Conservation (phyloP, 2,113 vertebrate genomes). For the Marcusenius ussheri region DNA sequence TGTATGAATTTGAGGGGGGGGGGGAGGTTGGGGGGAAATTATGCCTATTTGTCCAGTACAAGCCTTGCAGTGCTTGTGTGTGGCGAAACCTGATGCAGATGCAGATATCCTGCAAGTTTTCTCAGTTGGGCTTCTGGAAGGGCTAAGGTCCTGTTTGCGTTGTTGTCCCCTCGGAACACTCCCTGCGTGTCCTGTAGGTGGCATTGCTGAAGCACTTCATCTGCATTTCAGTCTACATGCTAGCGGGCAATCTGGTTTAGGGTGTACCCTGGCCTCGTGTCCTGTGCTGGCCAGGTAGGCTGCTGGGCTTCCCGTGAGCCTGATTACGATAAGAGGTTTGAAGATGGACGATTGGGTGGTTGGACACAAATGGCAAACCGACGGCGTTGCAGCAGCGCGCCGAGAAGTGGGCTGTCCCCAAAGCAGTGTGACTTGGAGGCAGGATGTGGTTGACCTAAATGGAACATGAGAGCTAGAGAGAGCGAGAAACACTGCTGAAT, state of each 20-base stretch:
- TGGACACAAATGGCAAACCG: not conserved
- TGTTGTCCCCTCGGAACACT: not conserved
- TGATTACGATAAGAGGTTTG: not conserved
- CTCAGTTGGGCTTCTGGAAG: not conserved
- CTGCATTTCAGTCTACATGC: not conserved
- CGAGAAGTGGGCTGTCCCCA: slow-evolving; percentile 41
- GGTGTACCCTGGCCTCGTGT: not conserved
- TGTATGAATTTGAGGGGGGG: not conserved
- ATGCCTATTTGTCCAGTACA: not conserved
- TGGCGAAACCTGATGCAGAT: not conserved
- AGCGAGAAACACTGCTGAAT: slow-evolving; percentile 20
- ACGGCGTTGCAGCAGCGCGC: slow-evolving; percentile 9
- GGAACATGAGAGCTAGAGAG: slow-evolving; percentile 34
- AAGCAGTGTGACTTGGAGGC: slow-evolving; percentile 42
- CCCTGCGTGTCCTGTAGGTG: not conserved
- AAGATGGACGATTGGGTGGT: not conserved
- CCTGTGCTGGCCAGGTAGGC: not conserved
- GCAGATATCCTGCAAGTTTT: not conserved
- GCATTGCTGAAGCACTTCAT: not conserved
- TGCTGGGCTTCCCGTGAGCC: not conserved
- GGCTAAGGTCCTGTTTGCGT: not conserved
- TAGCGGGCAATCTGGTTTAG: not conserved
- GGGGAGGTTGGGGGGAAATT: not conserved
- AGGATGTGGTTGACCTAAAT: slow-evolving; percentile 69
- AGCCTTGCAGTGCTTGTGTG: not conserved